Evolutionary conservation across 2,797 vertebrate genomes (phyloP).

Genomic region (Channa striata): DNA sequence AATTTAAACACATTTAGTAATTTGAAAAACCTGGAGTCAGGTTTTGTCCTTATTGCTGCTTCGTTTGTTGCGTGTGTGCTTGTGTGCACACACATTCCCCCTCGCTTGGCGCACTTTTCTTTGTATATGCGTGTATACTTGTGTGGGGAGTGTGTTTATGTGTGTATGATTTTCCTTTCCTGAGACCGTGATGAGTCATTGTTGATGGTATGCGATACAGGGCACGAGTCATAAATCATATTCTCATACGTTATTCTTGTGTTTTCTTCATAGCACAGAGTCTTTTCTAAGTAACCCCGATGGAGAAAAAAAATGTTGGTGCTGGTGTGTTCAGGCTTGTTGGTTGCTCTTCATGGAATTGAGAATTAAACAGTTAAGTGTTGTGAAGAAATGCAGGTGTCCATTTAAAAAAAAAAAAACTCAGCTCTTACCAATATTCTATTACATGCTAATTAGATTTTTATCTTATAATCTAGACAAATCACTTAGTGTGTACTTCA

Average conservation of each 20-base stretch:
- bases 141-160: slow-evolving; percentile 65
- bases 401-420: too few relatives aligned
- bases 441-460: slow-evolving; percentile 15
- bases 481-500: neutral
- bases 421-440: slow-evolving; percentile 2
- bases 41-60: slow-evolving; percentile 9
- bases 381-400: slow-evolving; percentile 16
- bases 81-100: neutral
- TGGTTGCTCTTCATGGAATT: slow-evolving; percentile 37
- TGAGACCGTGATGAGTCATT: slow-evolving; percentile 73
- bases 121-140: slow-evolving; percentile 46
- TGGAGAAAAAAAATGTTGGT: slow-evolving; percentile 34
- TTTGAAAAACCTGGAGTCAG: slow-evolving; percentile 18
- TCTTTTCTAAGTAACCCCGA: slow-evolving; percentile 41
- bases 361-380: slow-evolving; percentile 19
- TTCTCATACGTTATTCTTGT: slow-evolving; percentile 56
- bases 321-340: slow-evolving; percentile 61
- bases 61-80: slow-evolving; percentile 5
- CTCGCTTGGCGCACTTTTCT: slow-evolving; percentile 33
- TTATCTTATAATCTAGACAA: slow-evolving; percentile 7
- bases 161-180: slow-evolving; percentile 66
- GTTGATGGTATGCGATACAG: slow-evolving; percentile 71
- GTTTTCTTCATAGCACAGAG: slow-evolving; percentile 33
- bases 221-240: slow-evolving; percentile 65
- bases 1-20: slow-evolving; percentile 18